Evolutionary conservation across 2,888 invertebrate species (phyloP), one percentile per base, ranked within the genome.

Genomic region (Deilephila porcellus): DNA sequence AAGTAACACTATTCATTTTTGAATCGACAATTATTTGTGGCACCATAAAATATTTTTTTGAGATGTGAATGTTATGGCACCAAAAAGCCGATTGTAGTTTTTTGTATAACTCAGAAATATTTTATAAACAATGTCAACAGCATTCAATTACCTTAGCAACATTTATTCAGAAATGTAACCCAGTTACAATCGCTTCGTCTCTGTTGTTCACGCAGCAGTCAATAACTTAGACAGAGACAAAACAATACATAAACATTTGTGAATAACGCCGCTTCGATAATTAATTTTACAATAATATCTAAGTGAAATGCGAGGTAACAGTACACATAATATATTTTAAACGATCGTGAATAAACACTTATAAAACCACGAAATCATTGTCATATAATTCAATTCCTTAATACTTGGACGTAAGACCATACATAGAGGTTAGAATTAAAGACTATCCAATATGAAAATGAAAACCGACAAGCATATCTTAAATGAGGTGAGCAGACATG

Each of bases 251-350:
- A 45, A 45, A 45, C 45, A n/a, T 56, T 56, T 56, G n/a, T 56
- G 17, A n/a, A 56, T 56, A n/a, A 56, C n/a, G 4, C 5, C n/a
- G 56, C n/a, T 56, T n/a, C 4, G 56, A 14, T n/a, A 19, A 56
- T 19, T 56, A n/a, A 63, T 19, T 19, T 34, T 32, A 63, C 60
- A 25, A 25, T 60, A 45, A 11, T 60, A 63, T 32, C 17, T 63
- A 32, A 63, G 34, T 25, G 62, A 63, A 17, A 63, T 63, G 34
- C 62, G 62, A 63, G 62, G 62, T 63, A 63, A 32, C 34, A 63
- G 34, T 32, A 63, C 34, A n/a, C 0, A 32, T 17, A 29, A 29
- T 14, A 56, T 56, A 56, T n/a, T 17, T 56, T 56, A 56, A 4
- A n/a, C n/a, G n/a, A 17, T n/a, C 56, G n/a, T 56, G n/a, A 56